These are phyloP conservation scores for Parambassis ranga DNA, from an alignment of 2,797 vertebrate genomes.

Conservation along the genomic window DNA sequence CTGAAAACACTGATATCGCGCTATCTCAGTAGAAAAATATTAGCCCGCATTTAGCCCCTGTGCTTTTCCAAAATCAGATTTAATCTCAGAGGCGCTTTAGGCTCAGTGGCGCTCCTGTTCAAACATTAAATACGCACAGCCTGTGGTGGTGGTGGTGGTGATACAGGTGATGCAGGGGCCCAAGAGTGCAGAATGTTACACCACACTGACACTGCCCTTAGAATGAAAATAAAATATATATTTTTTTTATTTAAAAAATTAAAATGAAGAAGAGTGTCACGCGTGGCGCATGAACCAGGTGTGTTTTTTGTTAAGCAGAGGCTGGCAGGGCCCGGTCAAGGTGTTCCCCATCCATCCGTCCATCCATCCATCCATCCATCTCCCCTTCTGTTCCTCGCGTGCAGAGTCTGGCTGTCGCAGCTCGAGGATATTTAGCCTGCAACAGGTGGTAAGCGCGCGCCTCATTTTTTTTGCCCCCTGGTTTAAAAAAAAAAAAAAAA, in stretches of 20 bases:
- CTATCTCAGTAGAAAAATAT: constrained; percentile 79
- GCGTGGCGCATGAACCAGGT: constrained; percentile 31
- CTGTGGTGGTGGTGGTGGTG: background rate
- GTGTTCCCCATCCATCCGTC: constrained; percentile 12
- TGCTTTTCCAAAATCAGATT: constrained; percentile 79
- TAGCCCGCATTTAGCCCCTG: constrained; percentile 72
- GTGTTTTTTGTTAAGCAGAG: constrained; percentile 25
- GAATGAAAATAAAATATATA: no score
- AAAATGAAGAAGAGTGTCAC: no score
- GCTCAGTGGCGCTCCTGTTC: constrained; percentile 32
- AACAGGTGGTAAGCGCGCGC: constrained; percentile 83
- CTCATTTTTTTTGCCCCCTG: constrained; percentile 41
- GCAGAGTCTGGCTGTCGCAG: constrained; percentile 55
- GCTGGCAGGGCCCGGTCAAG: constrained; percentile 14
- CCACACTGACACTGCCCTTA: no score
- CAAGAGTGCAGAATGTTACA: constrained; percentile 5
- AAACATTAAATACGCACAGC: constrained; percentile 32
- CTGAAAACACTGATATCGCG: constrained; percentile 78
- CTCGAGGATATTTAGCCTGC: constrained; percentile 74
- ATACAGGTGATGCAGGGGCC: background rate
- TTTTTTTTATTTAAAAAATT: no score
- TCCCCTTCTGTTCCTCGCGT: constrained; percentile 55
- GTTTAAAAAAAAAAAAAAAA: constrained; percentile 6
- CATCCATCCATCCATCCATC: constrained; percentile 13
- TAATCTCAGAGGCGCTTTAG: constrained; percentile 51